A percentile compares a stretch with the other conserved stretches of the same genome.
These are phyloP conservation scores for Augochlora pura DNA, from an alignment of 1,140 invertebrate species.

Conservation along the genomic window DNA sequence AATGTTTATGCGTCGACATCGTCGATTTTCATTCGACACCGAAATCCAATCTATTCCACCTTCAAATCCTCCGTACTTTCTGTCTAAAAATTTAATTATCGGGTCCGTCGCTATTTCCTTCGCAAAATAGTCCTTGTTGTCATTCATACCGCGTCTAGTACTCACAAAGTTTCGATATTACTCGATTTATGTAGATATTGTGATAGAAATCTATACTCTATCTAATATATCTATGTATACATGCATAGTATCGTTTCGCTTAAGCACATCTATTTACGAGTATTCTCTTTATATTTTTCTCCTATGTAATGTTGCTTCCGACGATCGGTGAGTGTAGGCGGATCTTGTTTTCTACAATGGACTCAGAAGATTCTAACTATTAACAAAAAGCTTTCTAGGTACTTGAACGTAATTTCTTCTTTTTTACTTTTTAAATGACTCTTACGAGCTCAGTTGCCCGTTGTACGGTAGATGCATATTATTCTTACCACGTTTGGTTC, in stretches of 20 bases:
- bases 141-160: not conserved
- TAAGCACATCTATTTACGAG: conserved; percentile 60
- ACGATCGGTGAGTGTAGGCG: conserved; percentile 76
- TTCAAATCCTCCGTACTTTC: not conserved
- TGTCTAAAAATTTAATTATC: not conserved
- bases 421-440: conserved; percentile 29
- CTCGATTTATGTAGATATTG: not conserved
- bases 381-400: conserved; percentile 78
- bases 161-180: not conserved
- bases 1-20: not conserved
- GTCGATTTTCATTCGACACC: not conserved
- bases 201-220: not conserved
- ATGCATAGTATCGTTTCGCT: conserved; percentile 4
- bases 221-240: no score
- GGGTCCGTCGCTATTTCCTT: not conserved
- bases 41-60: not conserved
- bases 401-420: conserved; percentile 58
- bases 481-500: conserved; percentile 3
- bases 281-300: conserved; percentile 70
- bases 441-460: conserved; percentile 1
- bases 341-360: conserved; percentile 77
- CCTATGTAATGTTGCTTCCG: conserved; percentile 72
- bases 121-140: not conserved
- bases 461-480: conserved; percentile 43
- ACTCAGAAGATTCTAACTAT: conserved; percentile 78